phyloP scores from a whole-genome alignment of 2,113 vertebrate species.

The Calyptommatus sinebrachiatus region DNA sequence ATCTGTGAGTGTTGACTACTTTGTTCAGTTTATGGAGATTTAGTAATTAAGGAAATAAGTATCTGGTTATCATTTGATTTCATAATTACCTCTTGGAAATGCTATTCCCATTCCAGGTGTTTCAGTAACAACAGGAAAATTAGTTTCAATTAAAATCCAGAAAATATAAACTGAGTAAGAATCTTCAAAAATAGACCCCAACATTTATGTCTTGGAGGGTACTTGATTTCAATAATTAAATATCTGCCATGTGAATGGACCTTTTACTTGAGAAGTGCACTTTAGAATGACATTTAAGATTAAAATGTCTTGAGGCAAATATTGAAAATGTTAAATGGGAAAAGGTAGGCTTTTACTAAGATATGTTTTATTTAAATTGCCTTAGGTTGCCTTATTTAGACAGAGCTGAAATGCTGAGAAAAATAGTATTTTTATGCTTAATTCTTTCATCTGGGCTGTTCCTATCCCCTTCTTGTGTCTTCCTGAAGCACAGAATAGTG shows the following conservation, averaged over 20 bases:
- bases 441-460: neutral
- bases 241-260: constrained; percentile 45
- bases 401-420: constrained; percentile 34
- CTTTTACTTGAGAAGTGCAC: constrained; percentile 45
- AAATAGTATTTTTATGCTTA: neutral
- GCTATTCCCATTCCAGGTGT: constrained; percentile 71
- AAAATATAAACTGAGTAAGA: constrained; percentile 61
- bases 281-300: constrained; percentile 60
- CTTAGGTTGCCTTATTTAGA: constrained; percentile 38
- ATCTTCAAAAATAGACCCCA: constrained; percentile 19
- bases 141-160: constrained; percentile 72
- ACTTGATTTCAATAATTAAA: constrained; percentile 67
- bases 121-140: constrained; percentile 73
- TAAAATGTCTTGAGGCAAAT: constrained; percentile 47
- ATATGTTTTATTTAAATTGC: constrained; percentile 42
- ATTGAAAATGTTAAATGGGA: constrained; percentile 39
- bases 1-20: constrained; percentile 51
- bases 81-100: constrained; percentile 73
- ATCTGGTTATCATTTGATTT: constrained; percentile 71
- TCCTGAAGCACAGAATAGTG: no score
- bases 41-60: constrained; percentile 63
- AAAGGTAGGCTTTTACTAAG: constrained; percentile 16
- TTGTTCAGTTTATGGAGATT: constrained; percentile 54
- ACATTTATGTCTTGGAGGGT: constrained; percentile 50
- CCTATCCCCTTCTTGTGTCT: neutral